Percentiles rank a stretch among this genome's conserved stretches.
Conservation (phyloP, 1,140 invertebrate species). For the Bombus waltoni region DNA sequence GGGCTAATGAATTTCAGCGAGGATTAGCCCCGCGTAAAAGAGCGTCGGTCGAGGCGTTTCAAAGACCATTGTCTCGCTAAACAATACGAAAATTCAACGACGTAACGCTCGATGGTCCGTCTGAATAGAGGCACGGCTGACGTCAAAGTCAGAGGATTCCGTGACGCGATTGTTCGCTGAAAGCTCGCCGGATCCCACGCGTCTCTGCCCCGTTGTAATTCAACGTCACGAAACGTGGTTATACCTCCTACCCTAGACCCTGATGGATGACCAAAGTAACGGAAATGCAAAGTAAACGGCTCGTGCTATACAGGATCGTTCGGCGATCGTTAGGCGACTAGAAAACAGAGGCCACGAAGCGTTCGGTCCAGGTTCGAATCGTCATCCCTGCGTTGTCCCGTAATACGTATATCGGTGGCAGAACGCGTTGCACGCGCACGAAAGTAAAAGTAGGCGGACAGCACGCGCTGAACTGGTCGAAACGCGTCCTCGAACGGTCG, state of each 20-base stretch:
- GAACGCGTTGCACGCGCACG: constrained; percentile 62
- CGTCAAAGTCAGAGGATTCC: constrained; percentile 16
- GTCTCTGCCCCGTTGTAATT: not conserved
- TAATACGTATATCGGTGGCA: constrained; percentile 46
- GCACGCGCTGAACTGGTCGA: constrained; percentile 72
- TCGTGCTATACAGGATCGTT: no score
- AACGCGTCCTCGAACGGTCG: constrained; percentile 82
- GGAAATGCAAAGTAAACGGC: not conserved
- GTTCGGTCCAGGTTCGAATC: not conserved
- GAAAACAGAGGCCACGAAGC: not conserved
- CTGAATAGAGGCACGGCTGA: not conserved
- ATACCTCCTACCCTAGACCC: not conserved
- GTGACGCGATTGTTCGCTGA: not conserved
- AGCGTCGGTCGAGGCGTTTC: not conserved
- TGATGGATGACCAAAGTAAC: not conserved
- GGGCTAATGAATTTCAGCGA: not conserved
- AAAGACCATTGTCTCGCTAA: constrained; percentile 5
- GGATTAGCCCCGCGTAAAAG: not conserved
- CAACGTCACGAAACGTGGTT: not conserved
- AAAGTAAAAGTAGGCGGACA: constrained; percentile 76
- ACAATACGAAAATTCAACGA: constrained; percentile 1
- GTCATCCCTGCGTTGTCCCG: constrained; percentile 14
- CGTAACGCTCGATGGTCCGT: not conserved
- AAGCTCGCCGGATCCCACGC: not conserved
- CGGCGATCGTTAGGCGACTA: not conserved